phyloP scores from a whole-genome alignment of 1,140 invertebrate species.

The Atta colombica region DNA sequence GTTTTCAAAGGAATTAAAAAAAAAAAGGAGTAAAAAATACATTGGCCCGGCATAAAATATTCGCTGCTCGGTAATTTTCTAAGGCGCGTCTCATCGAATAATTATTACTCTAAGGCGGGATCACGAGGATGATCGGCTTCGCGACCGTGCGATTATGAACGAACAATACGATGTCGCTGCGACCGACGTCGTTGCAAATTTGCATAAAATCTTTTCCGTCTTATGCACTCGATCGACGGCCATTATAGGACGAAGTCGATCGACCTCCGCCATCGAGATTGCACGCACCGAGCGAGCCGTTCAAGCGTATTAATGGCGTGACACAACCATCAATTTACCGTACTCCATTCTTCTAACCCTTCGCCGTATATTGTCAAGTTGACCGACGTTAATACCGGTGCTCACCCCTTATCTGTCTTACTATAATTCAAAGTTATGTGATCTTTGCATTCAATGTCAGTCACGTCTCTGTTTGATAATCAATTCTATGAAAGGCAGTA shows the following conservation, averaged over 20 bases:
- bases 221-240: slow-evolving; percentile 70
- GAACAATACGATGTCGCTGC: slow-evolving; percentile 77
- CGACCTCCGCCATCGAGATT: slow-evolving; percentile 61
- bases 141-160: slow-evolving; percentile 77
- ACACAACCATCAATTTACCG: slow-evolving; percentile 67
- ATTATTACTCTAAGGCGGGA: slow-evolving; percentile 66
- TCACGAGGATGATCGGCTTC: slow-evolving; percentile 48
- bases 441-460: slow-evolving; percentile 21
- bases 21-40: neutral
- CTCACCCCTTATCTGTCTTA: slow-evolving; percentile 41
- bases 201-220: slow-evolving; percentile 80
- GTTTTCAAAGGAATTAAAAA: neutral
- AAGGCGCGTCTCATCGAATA: slow-evolving; percentile 64
- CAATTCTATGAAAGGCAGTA: slow-evolving; percentile 29
- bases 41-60: slow-evolving; percentile 24
- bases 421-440: slow-evolving; percentile 39
- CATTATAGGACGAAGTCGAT: slow-evolving; percentile 67
- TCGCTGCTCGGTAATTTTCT: slow-evolving; percentile 71
- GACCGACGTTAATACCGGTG: slow-evolving; percentile 29
- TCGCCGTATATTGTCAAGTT: slow-evolving; percentile 4
- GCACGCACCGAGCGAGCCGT: slow-evolving; percentile 54
- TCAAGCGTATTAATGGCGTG: slow-evolving; percentile 63
- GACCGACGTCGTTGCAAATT: slow-evolving; percentile 75
- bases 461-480: neutral
- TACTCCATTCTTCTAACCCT: slow-evolving; percentile 20